A percentile compares a stretch with the other conserved stretches of the same genome.
phyloP scores from a whole-genome alignment of 2,888 invertebrate species.

The Augochlorella aurata region DNA sequence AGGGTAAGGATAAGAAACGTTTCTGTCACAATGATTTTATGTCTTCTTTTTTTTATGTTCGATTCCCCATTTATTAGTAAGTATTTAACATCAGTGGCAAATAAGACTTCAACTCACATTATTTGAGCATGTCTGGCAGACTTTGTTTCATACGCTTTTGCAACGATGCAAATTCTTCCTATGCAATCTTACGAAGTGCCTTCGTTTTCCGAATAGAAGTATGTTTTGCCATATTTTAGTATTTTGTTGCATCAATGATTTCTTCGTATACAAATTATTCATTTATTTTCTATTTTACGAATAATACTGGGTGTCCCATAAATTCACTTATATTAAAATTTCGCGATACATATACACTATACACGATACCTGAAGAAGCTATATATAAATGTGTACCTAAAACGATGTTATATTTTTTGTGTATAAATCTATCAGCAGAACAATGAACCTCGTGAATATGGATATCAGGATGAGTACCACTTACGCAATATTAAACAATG shows the following conservation, averaged over 20 bases:
- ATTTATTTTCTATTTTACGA: neutral
- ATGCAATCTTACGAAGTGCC: conserved; percentile 18
- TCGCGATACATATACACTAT: neutral
- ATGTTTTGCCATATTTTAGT: neutral
- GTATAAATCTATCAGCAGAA: neutral
- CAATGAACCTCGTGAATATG: neutral
- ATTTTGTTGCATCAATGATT: neutral
- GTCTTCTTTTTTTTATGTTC: conserved; percentile 11
- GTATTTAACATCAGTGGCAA: conserved; percentile 45
- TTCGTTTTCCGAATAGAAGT: neutral
- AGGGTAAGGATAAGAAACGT: conserved; percentile 46
- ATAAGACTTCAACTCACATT: conserved; percentile 8
- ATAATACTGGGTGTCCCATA: neutral
- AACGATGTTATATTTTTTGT: neutral
- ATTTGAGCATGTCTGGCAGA: neutral
- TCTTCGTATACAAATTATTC: conserved; percentile 1
- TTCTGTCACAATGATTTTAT: conserved; percentile 25
- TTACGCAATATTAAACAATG: neutral
- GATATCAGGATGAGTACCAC: neutral
- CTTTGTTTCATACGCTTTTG: neutral
- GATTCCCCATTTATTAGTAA: conserved; percentile 10
- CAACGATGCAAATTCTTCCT: conserved; percentile 5
- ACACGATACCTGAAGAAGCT: neutral
- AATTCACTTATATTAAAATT: neutral
- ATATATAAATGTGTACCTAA: neutral